Base-by-base conservation (phyloP, 2,113 vertebrate genomes). In the Semicossyphus pulcher region DNA sequence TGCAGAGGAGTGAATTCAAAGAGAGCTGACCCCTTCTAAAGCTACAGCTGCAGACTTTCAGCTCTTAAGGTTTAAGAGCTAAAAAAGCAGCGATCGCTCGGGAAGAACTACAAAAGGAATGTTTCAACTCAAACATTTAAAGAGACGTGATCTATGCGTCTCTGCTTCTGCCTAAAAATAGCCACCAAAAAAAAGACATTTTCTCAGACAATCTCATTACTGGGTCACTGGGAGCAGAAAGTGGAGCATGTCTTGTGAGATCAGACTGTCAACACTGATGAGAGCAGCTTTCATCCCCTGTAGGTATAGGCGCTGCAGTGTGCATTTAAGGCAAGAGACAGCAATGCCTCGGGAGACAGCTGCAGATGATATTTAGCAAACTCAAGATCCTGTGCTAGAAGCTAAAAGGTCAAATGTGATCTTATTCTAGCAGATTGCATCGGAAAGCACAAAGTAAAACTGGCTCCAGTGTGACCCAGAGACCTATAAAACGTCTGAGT, bases 131-230 rank as follows among this genome's bases (percentile, higher is more conserved):
- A 31, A 47, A 41, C 6, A 41, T 72, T 62, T 76, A 32, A 78
- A 65, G 58, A 72, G 59, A 77, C 10, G 51, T 29, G 68, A 64
- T 29, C 39, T 44, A 15, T 15, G 42, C 21, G 81, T 73, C 64
- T 74, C 42, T 51, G 58, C 60, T 67, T 16, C 10, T 11, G 56
- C 39, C 72, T 89, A 87, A 90, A 93, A 86, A 87, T 90, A 91
- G 77, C 47, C 29, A 8, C n/a, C n/a, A n/a, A n/a, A 25, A 32
- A 71, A 85, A 83, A 69, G 25, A 67, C 45, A 65, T 15, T 73
- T 76, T 67, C 49, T 71, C 74, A 78, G 82, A 88, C 81, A 73
- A 72, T 83, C 47, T 71, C 67, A 80, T 84, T 86, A 86, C 21
- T 81, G 61, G 85, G 77, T 88, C 78, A 86, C 51, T 21, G 65